Base-by-base conservation (phyloP, 2,888 invertebrate genomes). In the Netelia fuscicornis region DNA sequence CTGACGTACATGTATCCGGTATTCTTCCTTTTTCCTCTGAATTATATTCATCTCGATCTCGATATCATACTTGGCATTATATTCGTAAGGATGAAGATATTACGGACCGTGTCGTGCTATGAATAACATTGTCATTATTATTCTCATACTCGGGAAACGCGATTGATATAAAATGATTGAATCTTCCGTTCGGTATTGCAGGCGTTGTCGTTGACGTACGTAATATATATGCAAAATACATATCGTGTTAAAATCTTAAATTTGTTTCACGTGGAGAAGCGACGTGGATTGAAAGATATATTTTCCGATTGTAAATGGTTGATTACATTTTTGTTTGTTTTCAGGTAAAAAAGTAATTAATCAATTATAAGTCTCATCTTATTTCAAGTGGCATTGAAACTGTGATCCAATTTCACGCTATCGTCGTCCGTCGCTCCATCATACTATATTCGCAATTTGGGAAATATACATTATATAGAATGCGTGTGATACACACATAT, bases 1-100 rank as follows among this genome's bases (percentile, higher is more conserved):
- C 74, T 78, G 81, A 78, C 72, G 68, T 23, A 60, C 77, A 17
- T 17, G 17, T 17, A 77, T 81, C 81, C 68, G 77, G 62, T 48
- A 81, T 62, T 77, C 17, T 68, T 58, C 25, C 37, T 58, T 77
- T 68, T 48, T 60, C 17, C 37, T 0, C 25, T 8, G 54, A 25
- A 67, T 17, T 44, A 65, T 25, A 44, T 42, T 8, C 62, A 30
- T 62, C 13, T 56, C n/a, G 20, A 17, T 56, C n/a, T 30, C 37
- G 37, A 30, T 2, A 37, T 62, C 30, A 62, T n/a, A 13, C 9
- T 44, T 48, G 58, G 2, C 20, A 17, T 58, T 44, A 48, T 48
- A 9, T 30, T 20, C 60, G 23, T n/a, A 30, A 44, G 9, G 5
- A 30, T 25, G 44, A 44, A 3, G 58, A 8, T 2, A 48, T 20